Base-by-base conservation (phyloP, 2,888 invertebrate genomes). In the Torymus tubicola region DNA sequence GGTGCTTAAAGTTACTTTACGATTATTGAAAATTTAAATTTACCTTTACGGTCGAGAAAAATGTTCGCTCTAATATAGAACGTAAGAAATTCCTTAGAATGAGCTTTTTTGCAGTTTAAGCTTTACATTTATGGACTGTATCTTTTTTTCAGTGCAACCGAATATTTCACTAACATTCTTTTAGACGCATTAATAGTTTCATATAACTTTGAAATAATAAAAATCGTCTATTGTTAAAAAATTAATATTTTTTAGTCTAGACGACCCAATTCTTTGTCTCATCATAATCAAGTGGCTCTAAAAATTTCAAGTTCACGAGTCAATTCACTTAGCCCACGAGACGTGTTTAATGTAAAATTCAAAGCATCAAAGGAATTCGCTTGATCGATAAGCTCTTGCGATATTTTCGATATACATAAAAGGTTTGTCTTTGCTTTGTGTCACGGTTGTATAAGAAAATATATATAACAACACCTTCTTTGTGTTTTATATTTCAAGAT, bases 261-360 rank as follows among this genome's bases (percentile, higher is more conserved):
- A 21, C 42, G 53, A 8, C 21, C 21, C 12, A 16, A 50, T 18
- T 21, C 14, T 13, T 21, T 2, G 18, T 18, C 31, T 67, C 21
- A 53, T 53, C 67, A 14, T 18, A 12, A 21, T 13, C 14, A 8
- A 10, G 52, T 21, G 21, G 8, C 21, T 42, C 52, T 65, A 18
- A 52, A 52, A 53, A 65, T 65, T 21, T 52, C 21, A 67, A 67
- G 67, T 52, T 42, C 12, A 52, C 5, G 52, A 53, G 52, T 67
- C 53, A 65, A 65, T 21, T 67, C 14, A 31, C 67, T 53, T 53
- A 21, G 18, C 52, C 14, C 14, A 5, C 18, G 52, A 67, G 52
- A 18, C 16, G 42, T 67, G 50, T 67, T 67, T 67, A 18, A 67
- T 67, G 18, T 53, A 52, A 67, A 67, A 53, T 53, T 67, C 21